phyloP scores from a whole-genome alignment of 2,888 invertebrate species.

The Drosophila hamatofila region DNA sequence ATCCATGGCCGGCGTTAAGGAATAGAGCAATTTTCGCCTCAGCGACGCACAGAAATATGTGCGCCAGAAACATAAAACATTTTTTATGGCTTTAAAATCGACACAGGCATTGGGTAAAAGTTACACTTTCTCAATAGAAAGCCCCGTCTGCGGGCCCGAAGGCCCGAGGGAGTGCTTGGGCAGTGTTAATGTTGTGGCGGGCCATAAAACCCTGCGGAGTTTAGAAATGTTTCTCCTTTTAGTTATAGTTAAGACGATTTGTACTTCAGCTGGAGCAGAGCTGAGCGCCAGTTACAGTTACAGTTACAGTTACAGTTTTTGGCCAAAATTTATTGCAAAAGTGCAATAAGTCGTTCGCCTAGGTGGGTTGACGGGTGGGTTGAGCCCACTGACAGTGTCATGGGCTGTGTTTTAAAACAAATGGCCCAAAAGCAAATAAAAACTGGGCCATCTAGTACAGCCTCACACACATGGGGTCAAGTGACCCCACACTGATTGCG shows the following conservation, averaged over 20 bases:
- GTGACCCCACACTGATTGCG: conserved; percentile 27
- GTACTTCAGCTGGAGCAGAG: conserved; percentile 44
- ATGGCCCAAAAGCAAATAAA: conserved; percentile 69
- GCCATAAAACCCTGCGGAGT: conserved; percentile 70
- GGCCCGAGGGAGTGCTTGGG: conserved; percentile 69
- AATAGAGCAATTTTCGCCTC: conserved; percentile 72
- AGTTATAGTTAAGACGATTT: conserved; percentile 39
- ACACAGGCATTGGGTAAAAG: conserved; percentile 63
- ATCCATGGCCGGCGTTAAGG: conserved; percentile 40
- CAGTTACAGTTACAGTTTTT: conserved; percentile 39
- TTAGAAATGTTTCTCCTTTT: conserved; percentile 33
- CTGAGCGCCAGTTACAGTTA: conserved; percentile 44
- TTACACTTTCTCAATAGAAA: conserved; percentile 79
- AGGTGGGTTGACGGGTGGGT: conserved; percentile 15
- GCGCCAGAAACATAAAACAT: conserved; percentile 74
- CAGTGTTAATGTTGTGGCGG: conserved; percentile 54
- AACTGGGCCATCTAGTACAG: conserved; percentile 69
- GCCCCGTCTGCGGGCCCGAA: conserved; percentile 35
- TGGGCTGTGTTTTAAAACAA: conserved; percentile 61
- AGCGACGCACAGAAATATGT: conserved; percentile 49
- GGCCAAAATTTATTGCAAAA: conserved; percentile 66
- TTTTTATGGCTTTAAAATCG: conserved; percentile 80
- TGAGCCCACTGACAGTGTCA: conserved; percentile 67
- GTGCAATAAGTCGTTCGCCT: conserved; percentile 68
- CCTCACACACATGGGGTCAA: conserved; percentile 60